These are phyloP conservation scores for Scrobipalpa costella DNA, from an alignment of 2,888 invertebrate genomes.

Conservation along the genomic window DNA sequence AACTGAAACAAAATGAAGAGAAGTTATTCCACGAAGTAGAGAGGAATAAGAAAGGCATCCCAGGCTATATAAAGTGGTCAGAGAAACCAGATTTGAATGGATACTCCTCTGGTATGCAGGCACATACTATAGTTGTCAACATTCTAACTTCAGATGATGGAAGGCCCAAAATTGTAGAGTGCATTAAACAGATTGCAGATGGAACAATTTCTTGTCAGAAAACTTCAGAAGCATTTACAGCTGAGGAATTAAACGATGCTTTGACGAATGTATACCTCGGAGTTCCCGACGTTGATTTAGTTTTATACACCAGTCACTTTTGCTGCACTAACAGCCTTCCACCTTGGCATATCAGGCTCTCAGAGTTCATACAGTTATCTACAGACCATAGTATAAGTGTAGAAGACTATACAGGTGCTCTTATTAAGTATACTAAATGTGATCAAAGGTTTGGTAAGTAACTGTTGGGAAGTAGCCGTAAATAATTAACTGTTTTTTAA, in stretches of 20 bases:
- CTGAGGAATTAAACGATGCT: conserved; percentile 79
- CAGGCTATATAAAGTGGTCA: conserved; percentile 80
- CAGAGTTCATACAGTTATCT: conserved; percentile 89
- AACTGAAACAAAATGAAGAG: conserved; percentile 78
- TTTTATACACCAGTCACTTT: conserved; percentile 84
- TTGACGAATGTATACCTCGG: conserved; percentile 74
- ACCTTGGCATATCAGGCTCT: conserved; percentile 93
- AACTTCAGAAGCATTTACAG: conserved; percentile 72
- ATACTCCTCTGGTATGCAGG: conserved; percentile 79
- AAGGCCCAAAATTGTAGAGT: conserved; percentile 68
- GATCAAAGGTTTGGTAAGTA: conserved; percentile 92
- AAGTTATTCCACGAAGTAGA: conserved; percentile 79
- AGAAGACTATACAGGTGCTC: conserved; percentile 81
- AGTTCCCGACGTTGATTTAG: conserved; percentile 90
- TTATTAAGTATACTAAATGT: conserved; percentile 86
- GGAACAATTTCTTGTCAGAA: conserved; percentile 53
- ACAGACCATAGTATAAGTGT: conserved; percentile 80
- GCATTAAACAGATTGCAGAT: conserved; percentile 68
- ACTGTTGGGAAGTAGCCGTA: conserved; percentile 36
- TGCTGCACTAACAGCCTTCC: conserved; percentile 88
- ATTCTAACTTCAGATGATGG: conserved; percentile 80
- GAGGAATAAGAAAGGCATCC: conserved; percentile 73
- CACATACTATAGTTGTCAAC: conserved; percentile 81
- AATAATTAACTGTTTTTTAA: too few species aligned
- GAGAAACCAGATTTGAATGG: conserved; percentile 71